Base-by-base conservation (phyloP, 2,797 vertebrate genomes). In the Manis javanica region DNA sequence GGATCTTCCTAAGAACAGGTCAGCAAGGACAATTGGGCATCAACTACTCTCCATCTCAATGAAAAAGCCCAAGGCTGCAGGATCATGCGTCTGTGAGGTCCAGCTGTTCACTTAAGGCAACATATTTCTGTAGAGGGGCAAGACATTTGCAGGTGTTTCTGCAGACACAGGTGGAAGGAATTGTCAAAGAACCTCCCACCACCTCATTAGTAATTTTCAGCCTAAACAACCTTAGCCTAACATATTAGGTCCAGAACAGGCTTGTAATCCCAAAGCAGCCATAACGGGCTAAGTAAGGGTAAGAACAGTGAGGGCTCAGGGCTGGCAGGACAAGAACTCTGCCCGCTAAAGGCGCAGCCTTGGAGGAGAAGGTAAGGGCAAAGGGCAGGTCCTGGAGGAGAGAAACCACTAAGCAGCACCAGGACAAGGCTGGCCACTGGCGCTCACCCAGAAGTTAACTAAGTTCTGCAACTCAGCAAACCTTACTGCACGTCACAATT, bases 1-100 rank as follows among this genome's bases (percentile, higher is more conserved):
- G 42, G 64, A 64, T 39, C 64, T 83, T 75, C 90, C 81, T 53
- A 89, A 93, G 31, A 83, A n/a, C 2, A 81, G 63, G 49, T 74
- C 64, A 81, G 24, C 9, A 42, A 4, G 15, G 37, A 42, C 46
- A 77, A 18, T 21, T n/a, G 29, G 84, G 64, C 57, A 94, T 53
- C 39, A 57, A 19, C 16, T 57, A 63, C 18, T 24, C 14, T 72
- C 57, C n/a, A 57, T 71, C 69, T 57, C 51, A 55, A 68, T 29
- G 24, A 59, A 85, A 87, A 79, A 1, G 2, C 12, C 29, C 31
- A 82, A 71, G 31, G 12, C 34, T 63, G 21, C n/a, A 77, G 13
- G 81, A 71, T 53, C 51, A 6, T 46, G 18, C 12, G 4, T 59
- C n/a, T 4, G 31, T 24, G 42, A 31, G 34, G 37, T 81, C 53